Conservation (phyloP, 2,797 vertebrate species). For the Rhodeus uyekii region DNA sequence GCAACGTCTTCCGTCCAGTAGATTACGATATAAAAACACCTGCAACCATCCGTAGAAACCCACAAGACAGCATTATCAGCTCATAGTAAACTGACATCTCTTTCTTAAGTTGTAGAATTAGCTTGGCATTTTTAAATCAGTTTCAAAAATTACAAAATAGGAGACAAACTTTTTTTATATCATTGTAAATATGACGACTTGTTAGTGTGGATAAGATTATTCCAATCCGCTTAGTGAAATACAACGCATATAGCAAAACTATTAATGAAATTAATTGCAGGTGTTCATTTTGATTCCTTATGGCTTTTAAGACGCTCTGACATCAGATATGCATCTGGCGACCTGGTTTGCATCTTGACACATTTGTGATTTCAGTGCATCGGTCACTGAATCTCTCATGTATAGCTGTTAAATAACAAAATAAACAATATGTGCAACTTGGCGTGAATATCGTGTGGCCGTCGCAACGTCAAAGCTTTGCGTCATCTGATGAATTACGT, state of each 20-base stretch:
- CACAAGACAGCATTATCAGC: constrained; percentile 22
- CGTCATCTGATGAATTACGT: background rate
- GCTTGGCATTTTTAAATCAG: constrained; percentile 59
- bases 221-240: background rate
- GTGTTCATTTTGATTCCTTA: background rate
- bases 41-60: constrained; percentile 1
- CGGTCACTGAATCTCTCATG: background rate
- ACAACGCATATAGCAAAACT: constrained; percentile 2
- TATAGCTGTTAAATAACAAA: constrained; percentile 9
- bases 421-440: background rate
- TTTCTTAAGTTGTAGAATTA: constrained; percentile 44
- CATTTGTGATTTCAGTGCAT: background rate
- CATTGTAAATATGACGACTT: constrained; percentile 54
- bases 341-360: background rate
- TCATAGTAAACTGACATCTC: constrained; percentile 34
- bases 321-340: background rate
- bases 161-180: constrained; percentile 50
- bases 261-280: constrained; percentile 22
- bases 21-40: constrained; percentile 42
- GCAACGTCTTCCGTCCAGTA: background rate
- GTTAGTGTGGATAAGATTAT: constrained; percentile 63
- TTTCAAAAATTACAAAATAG: constrained; percentile 58
- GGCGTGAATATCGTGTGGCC: background rate
- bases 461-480: background rate
- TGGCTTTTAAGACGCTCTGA: background rate